These are phyloP conservation scores for Drosophila ogumai DNA, from an alignment of 1,140 invertebrate genomes.

Conservation along the genomic window DNA sequence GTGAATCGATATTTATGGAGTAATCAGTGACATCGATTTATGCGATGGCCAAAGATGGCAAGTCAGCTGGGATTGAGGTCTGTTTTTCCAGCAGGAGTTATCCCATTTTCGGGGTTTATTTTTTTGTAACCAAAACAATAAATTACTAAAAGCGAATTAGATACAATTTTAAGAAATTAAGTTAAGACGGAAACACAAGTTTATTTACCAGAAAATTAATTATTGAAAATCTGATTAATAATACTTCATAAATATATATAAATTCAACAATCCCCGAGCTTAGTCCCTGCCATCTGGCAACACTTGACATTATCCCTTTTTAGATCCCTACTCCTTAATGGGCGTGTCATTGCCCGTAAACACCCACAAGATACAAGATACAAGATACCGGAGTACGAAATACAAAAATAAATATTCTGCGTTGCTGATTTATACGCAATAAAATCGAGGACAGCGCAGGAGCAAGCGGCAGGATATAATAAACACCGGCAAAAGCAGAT, in stretches of 20 bases:
- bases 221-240: too few relatives aligned
- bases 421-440: constrained; percentile 72
- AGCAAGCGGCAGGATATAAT: constrained; percentile 5
- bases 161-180: too few relatives aligned
- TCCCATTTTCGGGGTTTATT: not conserved
- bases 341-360: constrained; percentile 42
- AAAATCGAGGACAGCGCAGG: constrained; percentile 56
- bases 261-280: not conserved
- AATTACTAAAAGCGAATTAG: not conserved
- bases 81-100: not conserved
- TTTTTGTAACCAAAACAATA: too few relatives aligned
- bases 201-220: too few relatives aligned
- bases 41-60: constrained; percentile 25
- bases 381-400: not conserved
- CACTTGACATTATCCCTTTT: not conserved
- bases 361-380: constrained; percentile 14
- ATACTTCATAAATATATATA: not conserved
- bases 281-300: constrained; percentile 2
- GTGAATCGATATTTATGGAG: constrained; percentile 43
- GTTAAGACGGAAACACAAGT: too few relatives aligned
- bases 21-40: constrained; percentile 31
- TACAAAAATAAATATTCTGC: constrained; percentile 7
- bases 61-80: not conserved
- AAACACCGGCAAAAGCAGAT: constrained; percentile 28
- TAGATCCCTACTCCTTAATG: constrained; percentile 11